phyloP scores from a whole-genome alignment of 2,888 invertebrate genomes.

The Pachycephus smyrnensis region DNA sequence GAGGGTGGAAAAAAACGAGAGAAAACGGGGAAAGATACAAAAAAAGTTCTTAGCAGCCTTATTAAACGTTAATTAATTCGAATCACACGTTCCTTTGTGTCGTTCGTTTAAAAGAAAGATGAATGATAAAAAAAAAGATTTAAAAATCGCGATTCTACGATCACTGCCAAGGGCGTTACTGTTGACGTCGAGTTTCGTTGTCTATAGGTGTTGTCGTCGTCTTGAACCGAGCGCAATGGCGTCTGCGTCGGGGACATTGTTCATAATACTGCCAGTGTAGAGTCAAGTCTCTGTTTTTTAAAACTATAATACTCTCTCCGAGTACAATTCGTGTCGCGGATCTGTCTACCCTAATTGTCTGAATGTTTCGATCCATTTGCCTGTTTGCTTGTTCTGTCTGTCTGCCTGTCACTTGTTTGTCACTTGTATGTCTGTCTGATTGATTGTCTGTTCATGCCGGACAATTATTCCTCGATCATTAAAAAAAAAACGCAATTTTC shows the following conservation, averaged over 20 bases:
- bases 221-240: conserved; percentile 26
- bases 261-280: conserved; percentile 63
- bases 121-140: conserved; percentile 18
- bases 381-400: not conserved
- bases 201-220: conserved; percentile 43
- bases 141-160: conserved; percentile 57
- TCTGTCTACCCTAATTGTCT: not conserved
- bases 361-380: not conserved
- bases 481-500: not conserved
- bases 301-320: conserved; percentile 48
- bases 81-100: conserved; percentile 1
- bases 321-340: conserved; percentile 12
- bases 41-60: conserved; percentile 6
- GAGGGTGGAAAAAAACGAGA: conserved; percentile 3
- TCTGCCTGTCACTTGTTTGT: conserved; percentile 9
- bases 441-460: not conserved
- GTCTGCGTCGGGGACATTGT: conserved; percentile 47
- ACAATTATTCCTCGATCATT: not conserved
- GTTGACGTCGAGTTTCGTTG: conserved; percentile 56
- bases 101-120: not conserved
- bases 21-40: conserved; percentile 11
- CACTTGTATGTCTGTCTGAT: conserved; percentile 10
- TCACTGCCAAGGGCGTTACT: conserved; percentile 65
- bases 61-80: conserved; percentile 1
- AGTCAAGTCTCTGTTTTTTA: conserved; percentile 51